Percentiles rank a stretch among this genome's conserved stretches.
phyloP scores from a whole-genome alignment of 2,797 vertebrate species.

The Pseudotriccus pelzelni region DNA sequence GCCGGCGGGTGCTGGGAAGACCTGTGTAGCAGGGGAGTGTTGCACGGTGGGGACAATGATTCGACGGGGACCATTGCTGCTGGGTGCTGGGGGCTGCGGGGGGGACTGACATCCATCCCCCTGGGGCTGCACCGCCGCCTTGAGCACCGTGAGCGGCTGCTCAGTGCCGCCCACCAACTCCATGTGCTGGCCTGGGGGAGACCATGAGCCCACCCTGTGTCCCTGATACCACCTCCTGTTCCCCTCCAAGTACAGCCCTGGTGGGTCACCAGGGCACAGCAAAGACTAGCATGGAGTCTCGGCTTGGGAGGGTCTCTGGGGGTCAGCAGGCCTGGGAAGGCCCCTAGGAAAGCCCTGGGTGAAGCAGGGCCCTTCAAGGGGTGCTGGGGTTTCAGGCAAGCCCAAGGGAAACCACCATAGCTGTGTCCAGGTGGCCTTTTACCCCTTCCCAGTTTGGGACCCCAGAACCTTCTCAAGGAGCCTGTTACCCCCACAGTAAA shows the following conservation, averaged over 20 bases:
- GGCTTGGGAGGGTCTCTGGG: neutral
- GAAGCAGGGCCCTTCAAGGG: neutral
- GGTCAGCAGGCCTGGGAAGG: too few species aligned
- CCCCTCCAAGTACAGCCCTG: fast-evolving
- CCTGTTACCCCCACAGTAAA: neutral
- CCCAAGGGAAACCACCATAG: neutral
- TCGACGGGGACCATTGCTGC: neutral
- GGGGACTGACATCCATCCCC: fast-evolving
- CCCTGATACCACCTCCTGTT: neutral
- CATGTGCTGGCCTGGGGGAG: neutral
- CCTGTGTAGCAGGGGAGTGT: neutral
- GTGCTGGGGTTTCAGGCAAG: neutral
- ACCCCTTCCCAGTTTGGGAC: neutral
- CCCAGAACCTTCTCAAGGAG: neutral
- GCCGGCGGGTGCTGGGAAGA: neutral
- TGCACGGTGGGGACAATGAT: neutral
- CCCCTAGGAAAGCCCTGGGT: neutral
- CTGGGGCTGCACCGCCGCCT: neutral
- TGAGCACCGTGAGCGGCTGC: neutral
- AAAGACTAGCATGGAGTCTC: neutral
- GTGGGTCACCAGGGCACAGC: neutral
- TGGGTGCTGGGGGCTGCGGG: neutral
- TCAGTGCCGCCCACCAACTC: fast-evolving
- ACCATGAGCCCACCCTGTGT: neutral
- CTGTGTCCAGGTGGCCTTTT: neutral